Evolutionary conservation across 2,797 vertebrate species (phyloP).

Genomic region (Pelobates cultripes): DNA sequence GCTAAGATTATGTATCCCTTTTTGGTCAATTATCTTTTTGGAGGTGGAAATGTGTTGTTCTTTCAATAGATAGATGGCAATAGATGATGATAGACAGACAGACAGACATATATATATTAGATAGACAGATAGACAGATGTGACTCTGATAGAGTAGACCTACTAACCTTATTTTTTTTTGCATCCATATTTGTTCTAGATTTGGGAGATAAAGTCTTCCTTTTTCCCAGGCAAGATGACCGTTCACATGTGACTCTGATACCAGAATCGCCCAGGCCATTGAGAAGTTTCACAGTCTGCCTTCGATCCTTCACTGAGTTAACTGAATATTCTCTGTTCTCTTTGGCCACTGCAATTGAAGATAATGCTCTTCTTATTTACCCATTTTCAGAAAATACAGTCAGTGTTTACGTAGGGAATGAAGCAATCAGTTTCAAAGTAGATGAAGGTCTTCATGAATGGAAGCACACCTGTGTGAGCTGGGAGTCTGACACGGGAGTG

Average conservation of each 20-base stretch:
- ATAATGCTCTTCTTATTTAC: not conserved
- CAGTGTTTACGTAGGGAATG: not conserved
- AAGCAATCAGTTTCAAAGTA: not conserved
- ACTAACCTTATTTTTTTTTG: too few relatives aligned
- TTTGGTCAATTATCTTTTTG: too few relatives aligned
- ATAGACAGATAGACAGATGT: too few relatives aligned
- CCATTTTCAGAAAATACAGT: not conserved
- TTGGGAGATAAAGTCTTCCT: conserved; percentile 13
- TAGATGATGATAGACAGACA: too few relatives aligned
- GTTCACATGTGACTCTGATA: not conserved
- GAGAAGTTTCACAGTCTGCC: not conserved
- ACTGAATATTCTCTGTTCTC: not conserved
- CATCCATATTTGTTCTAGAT: not conserved
- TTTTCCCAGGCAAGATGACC: conserved; percentile 4
- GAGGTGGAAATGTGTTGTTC: too few relatives aligned
- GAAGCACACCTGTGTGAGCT: conserved; percentile 11
- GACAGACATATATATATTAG: too few relatives aligned
- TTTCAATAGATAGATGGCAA: too few relatives aligned
- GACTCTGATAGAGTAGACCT: too few relatives aligned
- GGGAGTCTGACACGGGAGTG: too few relatives aligned
- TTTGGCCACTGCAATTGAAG: not conserved
- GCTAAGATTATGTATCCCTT: too few relatives aligned
- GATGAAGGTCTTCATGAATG: not conserved
- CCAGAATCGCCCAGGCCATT: not conserved
- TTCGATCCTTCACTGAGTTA: conserved; percentile 15